Percentiles rank a stretch among this genome's conserved stretches.
phyloP scores from a whole-genome alignment of 2,113 vertebrate genomes.

The Menidia beryllina region DNA sequence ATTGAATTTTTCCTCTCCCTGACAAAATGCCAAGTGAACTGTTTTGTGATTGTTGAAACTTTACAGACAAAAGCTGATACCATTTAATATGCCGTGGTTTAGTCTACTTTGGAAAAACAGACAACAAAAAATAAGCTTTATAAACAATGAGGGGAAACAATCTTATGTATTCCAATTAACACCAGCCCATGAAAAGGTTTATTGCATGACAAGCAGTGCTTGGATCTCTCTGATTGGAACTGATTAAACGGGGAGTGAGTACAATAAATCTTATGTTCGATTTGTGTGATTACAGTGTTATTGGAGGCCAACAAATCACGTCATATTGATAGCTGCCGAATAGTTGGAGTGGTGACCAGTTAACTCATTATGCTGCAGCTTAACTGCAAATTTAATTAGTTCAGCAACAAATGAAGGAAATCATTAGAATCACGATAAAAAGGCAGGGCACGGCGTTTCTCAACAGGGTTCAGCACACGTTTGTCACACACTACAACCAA shows the following conservation, averaged over 20 bases:
- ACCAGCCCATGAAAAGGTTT: background rate
- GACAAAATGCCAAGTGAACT: constrained; percentile 11
- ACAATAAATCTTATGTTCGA: background rate
- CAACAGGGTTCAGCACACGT: background rate
- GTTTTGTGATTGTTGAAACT: constrained; percentile 6
- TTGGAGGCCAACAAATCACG: background rate
- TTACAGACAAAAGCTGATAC: constrained; percentile 14
- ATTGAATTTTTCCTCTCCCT: background rate
- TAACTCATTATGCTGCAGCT: background rate
- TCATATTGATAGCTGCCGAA: too few relatives aligned
- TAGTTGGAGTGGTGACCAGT: too few relatives aligned
- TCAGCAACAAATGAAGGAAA: background rate
- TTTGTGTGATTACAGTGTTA: constrained; percentile 4
- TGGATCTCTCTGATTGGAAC: constrained; percentile 2
- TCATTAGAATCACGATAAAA: background rate
- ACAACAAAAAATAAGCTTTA: background rate
- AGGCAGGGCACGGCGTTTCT: background rate
- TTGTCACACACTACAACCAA: background rate
- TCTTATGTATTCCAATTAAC: constrained; percentile 5
- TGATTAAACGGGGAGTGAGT: constrained; percentile 4
- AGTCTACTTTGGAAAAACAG: background rate
- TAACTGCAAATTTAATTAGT: background rate
- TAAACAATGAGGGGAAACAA: constrained; percentile 1
- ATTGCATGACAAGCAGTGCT: background rate
- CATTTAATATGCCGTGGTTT: constrained; percentile 21